These are phyloP conservation scores for Artibeus lituratus DNA, from an alignment of 2,797 vertebrate species.

Conservation along the genomic window DNA sequence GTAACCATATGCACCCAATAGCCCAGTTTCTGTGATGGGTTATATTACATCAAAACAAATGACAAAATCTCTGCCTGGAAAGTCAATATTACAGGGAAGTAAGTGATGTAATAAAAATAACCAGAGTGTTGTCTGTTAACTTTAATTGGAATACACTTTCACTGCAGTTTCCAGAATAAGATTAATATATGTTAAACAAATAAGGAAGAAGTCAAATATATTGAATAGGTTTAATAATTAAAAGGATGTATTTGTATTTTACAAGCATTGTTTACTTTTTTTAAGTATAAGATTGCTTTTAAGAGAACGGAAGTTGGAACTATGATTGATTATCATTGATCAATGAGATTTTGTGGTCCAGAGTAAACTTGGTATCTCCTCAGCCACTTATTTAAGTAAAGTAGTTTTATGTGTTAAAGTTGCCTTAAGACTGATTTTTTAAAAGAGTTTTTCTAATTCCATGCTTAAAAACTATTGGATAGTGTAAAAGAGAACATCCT, in stretches of 20 bases:
- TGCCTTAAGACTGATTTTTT: neutral
- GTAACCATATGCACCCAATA: constrained; percentile 45
- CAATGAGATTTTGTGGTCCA: neutral
- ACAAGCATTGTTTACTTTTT: neutral
- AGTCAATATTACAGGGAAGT: constrained; percentile 34
- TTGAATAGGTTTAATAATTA: neutral
- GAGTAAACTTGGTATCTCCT: neutral
- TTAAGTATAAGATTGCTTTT: neutral
- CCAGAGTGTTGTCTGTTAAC: constrained; percentile 42
- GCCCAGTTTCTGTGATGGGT: constrained; percentile 6
- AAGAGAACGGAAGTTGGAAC: neutral
- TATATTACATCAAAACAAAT: constrained; percentile 59
- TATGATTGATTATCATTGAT: neutral
- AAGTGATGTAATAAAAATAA: constrained; percentile 50
- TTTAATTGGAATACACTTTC: constrained; percentile 25
- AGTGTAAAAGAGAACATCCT: neutral
- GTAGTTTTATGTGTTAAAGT: neutral
- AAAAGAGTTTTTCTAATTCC: neutral
- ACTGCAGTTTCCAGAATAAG: neutral
- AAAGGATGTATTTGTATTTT: neutral
- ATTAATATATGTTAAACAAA: neutral
- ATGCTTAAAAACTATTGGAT: neutral
- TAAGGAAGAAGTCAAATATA: neutral
- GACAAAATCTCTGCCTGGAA: constrained; percentile 52
- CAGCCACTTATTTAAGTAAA: neutral